These are phyloP conservation scores for Raja brachyura DNA, from an alignment of 2,113 vertebrate genomes.

Conservation along the genomic window DNA sequence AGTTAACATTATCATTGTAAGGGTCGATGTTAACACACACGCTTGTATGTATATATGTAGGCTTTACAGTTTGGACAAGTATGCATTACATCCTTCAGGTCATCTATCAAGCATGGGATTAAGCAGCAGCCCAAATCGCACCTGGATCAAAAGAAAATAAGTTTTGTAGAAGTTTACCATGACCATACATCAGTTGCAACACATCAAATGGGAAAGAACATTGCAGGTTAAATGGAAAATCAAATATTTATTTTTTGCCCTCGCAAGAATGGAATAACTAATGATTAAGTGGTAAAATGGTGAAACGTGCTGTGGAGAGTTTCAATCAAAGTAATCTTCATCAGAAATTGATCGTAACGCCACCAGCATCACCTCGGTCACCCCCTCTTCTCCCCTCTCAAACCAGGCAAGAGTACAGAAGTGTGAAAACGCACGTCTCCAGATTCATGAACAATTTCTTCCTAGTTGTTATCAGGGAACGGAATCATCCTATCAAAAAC, in stretches of 20 bases:
- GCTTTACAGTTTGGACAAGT: conserved; percentile 96
- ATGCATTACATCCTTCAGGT: conserved; percentile 97
- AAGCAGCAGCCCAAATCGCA: conserved; percentile 95
- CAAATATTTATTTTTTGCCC: no score
- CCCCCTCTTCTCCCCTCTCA: no score
- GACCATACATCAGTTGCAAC: background rate
- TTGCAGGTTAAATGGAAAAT: no score
- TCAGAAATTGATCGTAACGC: background rate
- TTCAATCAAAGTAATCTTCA: no score
- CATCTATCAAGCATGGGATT: conserved; percentile 91
- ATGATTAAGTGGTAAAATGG: background rate
- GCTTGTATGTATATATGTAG: conserved; percentile 97
- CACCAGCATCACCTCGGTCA: no score
- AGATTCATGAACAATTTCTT: no score
- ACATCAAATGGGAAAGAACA: background rate
- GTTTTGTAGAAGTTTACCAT: no score
- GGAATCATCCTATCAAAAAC: no score
- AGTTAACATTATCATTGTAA: conserved; percentile 37
- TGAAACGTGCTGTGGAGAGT: background rate
- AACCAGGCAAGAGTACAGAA: no score
- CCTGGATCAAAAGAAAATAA: conserved; percentile 53
- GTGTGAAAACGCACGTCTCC: no score
- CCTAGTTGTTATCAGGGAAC: no score
- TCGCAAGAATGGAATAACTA: no score
- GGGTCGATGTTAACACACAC: conserved; percentile 75